phyloP scores from a whole-genome alignment of 2,797 vertebrate genomes.

The Acipenser ruthenus region DNA sequence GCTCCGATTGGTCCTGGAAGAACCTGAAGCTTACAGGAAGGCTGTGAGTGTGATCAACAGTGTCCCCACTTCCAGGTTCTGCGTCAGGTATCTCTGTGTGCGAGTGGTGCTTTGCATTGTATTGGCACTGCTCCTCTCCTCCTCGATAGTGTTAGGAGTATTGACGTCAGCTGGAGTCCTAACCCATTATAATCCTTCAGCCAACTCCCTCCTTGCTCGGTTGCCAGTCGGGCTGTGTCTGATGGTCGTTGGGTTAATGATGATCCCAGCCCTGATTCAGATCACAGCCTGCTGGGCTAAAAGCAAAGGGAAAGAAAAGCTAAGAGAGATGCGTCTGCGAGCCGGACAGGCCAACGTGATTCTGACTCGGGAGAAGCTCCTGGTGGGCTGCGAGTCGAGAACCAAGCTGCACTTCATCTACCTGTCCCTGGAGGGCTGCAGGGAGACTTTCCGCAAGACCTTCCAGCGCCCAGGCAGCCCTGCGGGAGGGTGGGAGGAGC shows the following conservation, averaged over 20 bases:
- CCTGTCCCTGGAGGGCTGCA: constrained; percentile 37
- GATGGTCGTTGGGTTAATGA: too few relatives aligned
- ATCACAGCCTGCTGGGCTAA: neutral
- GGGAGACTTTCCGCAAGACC: constrained; percentile 25
- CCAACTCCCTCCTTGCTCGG: too few relatives aligned
- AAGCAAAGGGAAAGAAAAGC: constrained; percentile 9
- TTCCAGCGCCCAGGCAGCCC: constrained; percentile 18
- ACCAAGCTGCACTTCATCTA: constrained; percentile 40
- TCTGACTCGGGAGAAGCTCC: constrained; percentile 30
- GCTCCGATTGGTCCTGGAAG: constrained; percentile 22
- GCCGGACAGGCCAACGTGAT: constrained; percentile 32
- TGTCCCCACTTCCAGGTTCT: constrained; percentile 18
- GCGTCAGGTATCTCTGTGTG: constrained; percentile 18
- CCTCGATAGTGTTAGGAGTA: too few relatives aligned
- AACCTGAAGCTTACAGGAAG: constrained; percentile 34
- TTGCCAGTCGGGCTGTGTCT: too few relatives aligned
- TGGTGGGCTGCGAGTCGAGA: constrained; percentile 36
- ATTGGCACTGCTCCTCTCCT: too few relatives aligned
- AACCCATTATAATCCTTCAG: too few relatives aligned
- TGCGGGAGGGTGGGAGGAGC: constrained; percentile 14
- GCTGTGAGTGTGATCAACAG: constrained; percentile 41
- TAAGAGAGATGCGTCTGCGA: constrained; percentile 30
- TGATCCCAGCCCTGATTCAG: neutral
- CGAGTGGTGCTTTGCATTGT: constrained; percentile 3
- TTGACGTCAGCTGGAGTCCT: too few relatives aligned